These are phyloP conservation scores for Orientallactaga sibirica DNA, from an alignment of 2,797 vertebrate species.

Conservation along the genomic window DNA sequence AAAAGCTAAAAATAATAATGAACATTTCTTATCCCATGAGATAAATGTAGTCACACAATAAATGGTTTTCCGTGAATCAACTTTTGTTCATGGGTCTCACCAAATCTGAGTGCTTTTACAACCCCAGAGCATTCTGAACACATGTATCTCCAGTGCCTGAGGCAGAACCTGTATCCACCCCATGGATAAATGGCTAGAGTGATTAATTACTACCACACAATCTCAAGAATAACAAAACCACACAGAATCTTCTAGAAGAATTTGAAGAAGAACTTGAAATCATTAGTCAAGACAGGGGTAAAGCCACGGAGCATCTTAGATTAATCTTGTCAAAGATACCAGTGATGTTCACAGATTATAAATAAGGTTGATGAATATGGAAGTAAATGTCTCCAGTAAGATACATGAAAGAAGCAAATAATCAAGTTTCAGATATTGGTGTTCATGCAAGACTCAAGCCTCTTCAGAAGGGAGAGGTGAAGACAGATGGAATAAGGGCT, in stretches of 20 bases:
- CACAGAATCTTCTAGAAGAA: constrained; percentile 12
- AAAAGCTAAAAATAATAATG: not conserved
- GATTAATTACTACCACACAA: not conserved
- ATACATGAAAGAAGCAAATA: not conserved
- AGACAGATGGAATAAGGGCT: not conserved
- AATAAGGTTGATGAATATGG: no score
- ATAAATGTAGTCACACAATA: constrained; percentile 27
- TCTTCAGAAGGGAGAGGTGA: constrained; percentile 13
- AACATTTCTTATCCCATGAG: not conserved
- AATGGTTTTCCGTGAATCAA: not conserved
- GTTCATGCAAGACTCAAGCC: not conserved
- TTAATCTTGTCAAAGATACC: not conserved
- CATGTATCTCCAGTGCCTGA: not conserved
- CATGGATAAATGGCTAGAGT: not conserved
- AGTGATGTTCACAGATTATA: not conserved
- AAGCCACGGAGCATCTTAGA: not conserved
- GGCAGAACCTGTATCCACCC: not conserved
- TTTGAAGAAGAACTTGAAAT: not conserved
- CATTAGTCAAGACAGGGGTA: not conserved
- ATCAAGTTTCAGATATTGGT: not conserved
- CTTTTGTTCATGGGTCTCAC: not conserved
- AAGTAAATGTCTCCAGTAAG: not conserved
- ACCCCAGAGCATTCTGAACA: not conserved
- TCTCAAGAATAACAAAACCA: not conserved
- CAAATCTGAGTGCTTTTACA: not conserved